Evolutionary conservation across 1,140 invertebrate species (phyloP), one percentile per base, ranked within the genome.

Genomic region (Tyrophagus putrescentiae): DNA sequence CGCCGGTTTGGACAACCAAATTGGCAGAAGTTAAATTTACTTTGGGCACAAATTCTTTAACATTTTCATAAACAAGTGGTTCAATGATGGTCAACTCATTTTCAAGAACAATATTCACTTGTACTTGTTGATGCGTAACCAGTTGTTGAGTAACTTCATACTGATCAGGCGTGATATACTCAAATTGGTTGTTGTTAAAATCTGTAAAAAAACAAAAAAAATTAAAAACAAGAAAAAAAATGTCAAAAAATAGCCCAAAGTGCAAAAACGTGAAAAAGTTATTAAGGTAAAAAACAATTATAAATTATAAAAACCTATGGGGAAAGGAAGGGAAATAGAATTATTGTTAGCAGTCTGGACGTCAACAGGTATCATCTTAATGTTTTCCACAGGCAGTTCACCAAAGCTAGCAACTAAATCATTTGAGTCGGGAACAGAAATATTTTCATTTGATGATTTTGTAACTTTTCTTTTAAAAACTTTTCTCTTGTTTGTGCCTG

Each of bases 51-150:
- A 48, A 7, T 9, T 13, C 23, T 48, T 6, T 13, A 48, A 48
- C 45, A 21, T 48, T 48, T 48, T 48, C 45, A 29, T 48, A 48
- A 48, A 48, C 45, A 6, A 48, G 18, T 48, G 45, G 45, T 48
- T 48, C 21, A 48, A 7, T 25, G 31, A 48, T 48, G 13, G 45
- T 7, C 7, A 48, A 18, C 31, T 48, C 45, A 48, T 48, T 48
- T 48, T 48, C 45, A 25, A 48, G 18, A 13, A 9, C 45, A 48
- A 48, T 21, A 25, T 48, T 6, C 7, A 48, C 7, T 48, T 48
- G 23, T 6, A 29, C 21, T 7, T 48, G 9, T 48, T 21, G 45
- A 13, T 48, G 7, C 23, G 45, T 6, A 9, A 48, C 45, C 23
- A 25, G 21, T 25, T 25, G 31, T 48, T 48, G 45, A 7, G 7